Evolutionary conservation across 2,113 vertebrate species (phyloP).

Genomic region (Sphyrna mokarran): DNA sequence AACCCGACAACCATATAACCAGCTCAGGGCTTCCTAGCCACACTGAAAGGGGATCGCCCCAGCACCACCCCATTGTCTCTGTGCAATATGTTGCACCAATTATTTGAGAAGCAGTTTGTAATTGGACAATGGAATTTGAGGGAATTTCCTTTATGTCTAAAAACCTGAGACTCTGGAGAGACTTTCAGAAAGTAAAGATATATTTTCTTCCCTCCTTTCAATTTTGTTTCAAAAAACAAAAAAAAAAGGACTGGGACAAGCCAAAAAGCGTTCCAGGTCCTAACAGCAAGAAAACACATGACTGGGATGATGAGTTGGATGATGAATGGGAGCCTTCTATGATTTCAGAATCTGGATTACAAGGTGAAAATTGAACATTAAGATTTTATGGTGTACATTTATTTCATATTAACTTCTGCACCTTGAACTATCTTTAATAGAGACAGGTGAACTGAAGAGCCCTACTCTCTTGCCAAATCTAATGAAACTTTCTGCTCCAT

Average conservation of each 20-base stretch:
- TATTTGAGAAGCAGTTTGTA: background rate
- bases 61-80: too few relatives aligned
- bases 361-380: constrained; percentile 51
- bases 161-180: background rate
- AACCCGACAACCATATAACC: too few relatives aligned
- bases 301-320: constrained; percentile 77
- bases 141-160: background rate
- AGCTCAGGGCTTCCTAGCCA: too few relatives aligned
- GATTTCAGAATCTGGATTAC: constrained; percentile 69
- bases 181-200: background rate
- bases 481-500: too few relatives aligned
- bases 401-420: background rate
- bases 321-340: constrained; percentile 72
- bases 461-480: too few relatives aligned
- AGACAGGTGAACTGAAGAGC: too few relatives aligned
- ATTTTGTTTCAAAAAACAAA: background rate
- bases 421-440: too few relatives aligned
- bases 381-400: constrained; percentile 32
- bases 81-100: too few relatives aligned
- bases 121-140: background rate
- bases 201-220: background rate
- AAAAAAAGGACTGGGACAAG: constrained; percentile 69
- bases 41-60: too few relatives aligned
- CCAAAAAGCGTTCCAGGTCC: constrained; percentile 71
- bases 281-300: constrained; percentile 70